Evolutionary conservation across 2,797 vertebrate genomes (phyloP), one percentile per base, ranked within the genome.

Genomic region (Takifugu rubripes): DNA sequence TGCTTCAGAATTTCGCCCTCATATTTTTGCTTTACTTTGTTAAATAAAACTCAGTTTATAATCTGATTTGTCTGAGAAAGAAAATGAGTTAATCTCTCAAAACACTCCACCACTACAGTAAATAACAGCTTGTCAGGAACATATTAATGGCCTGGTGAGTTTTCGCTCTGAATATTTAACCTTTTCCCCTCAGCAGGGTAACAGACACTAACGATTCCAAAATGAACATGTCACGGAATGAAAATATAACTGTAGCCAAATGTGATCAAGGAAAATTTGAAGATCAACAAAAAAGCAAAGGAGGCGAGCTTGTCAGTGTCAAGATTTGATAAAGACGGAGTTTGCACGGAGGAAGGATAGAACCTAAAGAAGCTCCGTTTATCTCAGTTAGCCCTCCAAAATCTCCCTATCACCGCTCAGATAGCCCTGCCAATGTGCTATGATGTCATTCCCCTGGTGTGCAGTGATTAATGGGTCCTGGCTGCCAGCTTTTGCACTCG

Each of bases 361-460:
- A 85, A 86, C 70, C 63, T 59, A 81, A 82, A 84, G 69, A 72
- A 81, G 49, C 59, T 62, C 70, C 78, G 91, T 90, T 90, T 90
- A 90, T 92, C 90, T 92, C 78, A 24, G 62, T 85, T 87, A 82
- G 72, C 65, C 75, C 71, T 66, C 67, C 54, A 63, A 75, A 84
- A 84, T 12, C 78, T 79, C 78, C 66, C 73, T 59, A 73, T 88
- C 82, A 74, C 74, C 69, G 81, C 84, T 90, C 83, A 90, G 84
- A 90, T 88, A 88, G 83, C 61, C 55, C 77, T 85, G 86, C 87
- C 90, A 91, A 89, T 88, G 79, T 76, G 59, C 82, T 69, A 82
- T 91, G 90, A 92, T 91, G 88, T 92, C 89, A 91, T 87, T 75
- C 85, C 85, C 76, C 79, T 64, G 82, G 77, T 72, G 74, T 72